Base-by-base conservation (phyloP, 2,797 vertebrate species). In the Gymnocypris eckloni region DNA sequence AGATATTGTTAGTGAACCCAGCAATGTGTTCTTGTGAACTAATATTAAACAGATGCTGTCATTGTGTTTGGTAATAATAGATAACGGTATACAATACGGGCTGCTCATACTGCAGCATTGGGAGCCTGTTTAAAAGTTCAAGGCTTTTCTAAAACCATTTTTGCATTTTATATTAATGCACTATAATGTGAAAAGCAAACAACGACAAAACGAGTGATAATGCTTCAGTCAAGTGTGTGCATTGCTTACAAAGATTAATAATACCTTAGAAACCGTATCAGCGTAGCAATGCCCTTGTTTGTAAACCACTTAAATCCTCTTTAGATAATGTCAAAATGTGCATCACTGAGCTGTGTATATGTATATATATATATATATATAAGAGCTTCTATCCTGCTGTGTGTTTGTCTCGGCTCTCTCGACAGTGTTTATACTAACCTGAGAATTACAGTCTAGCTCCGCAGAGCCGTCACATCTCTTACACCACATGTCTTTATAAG, bases 1-100 rank as follows among this genome's bases (percentile, higher is more conserved):
- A 45, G 56, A 25, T 25, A 79, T 10, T 61, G 56, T 61, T n/a
- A 33, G 39, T 45, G 10, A 64, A 22, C 64, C 56, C 39, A 48
- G 61, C 50, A 50, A 15, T 41, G 76, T 28, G 56, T 39, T 25
- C 13, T 15, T n/a, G 20, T 22, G 43, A 50, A 52, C 64, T 52
- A 25, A 80, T 67, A 67, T 22, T 48, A 52, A 69, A 67, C 66
- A 18, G 45, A 70, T 22, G 22, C 48, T 54, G 28, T 54, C 64
- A 7, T 45, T 81, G 79, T 81, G 79, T 81, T 67, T 54, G 79
- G 28, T 81, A 61, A 80, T 56, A 39, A 61, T 45, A 72, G 48
- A 80, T 66, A 43, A 64, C 0, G 48, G 41, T 33, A 72, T 79
- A 39, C 37, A 11, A 67, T 85, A 80, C 45, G 43, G 28, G 79